Evolutionary conservation across 2,797 vertebrate species (phyloP).

Genomic region (Acrocephalus scirpaceus): DNA sequence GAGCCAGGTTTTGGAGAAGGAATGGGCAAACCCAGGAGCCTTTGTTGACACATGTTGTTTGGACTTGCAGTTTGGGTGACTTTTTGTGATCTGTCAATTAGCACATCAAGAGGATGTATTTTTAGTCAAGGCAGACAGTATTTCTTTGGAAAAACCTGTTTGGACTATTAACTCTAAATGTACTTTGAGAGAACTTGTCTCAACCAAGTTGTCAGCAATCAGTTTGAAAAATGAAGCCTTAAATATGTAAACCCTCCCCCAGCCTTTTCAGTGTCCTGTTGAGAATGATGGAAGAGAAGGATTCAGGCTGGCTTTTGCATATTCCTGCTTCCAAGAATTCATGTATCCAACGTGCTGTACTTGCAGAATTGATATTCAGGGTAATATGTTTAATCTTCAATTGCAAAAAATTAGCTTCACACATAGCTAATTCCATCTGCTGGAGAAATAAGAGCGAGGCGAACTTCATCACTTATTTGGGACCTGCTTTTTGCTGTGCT

Average conservation of each 20-base stretch:
- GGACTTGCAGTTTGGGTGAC: not conserved
- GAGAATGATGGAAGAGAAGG: not conserved
- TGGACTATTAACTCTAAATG: not conserved
- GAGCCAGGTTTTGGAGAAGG: not conserved
- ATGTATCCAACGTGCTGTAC: not conserved
- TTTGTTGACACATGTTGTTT: not conserved
- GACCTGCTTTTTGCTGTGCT: slow-evolving; percentile 32
- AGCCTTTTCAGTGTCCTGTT: not conserved
- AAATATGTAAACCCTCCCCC: not conserved
- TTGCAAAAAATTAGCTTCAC: slow-evolving; percentile 35
- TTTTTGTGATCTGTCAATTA: not conserved
- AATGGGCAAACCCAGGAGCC: not conserved
- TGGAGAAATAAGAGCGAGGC: not conserved
- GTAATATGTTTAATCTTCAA: not conserved
- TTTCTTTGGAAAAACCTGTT: slow-evolving; percentile 36
- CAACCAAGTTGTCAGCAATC: not conserved
- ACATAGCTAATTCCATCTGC: slow-evolving; percentile 53
- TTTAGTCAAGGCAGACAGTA: not conserved
- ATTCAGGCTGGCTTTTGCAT: not conserved
- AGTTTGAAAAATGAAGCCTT: not conserved
- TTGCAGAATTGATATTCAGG: slow-evolving; percentile 13
- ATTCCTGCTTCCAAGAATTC: not conserved
- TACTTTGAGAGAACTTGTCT: not conserved
- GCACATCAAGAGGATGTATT: slow-evolving; percentile 13
- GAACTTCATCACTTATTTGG: slow-evolving; percentile 28